These are phyloP conservation scores for Apus apus DNA, from an alignment of 2,113 vertebrate species.

Conservation along the genomic window DNA sequence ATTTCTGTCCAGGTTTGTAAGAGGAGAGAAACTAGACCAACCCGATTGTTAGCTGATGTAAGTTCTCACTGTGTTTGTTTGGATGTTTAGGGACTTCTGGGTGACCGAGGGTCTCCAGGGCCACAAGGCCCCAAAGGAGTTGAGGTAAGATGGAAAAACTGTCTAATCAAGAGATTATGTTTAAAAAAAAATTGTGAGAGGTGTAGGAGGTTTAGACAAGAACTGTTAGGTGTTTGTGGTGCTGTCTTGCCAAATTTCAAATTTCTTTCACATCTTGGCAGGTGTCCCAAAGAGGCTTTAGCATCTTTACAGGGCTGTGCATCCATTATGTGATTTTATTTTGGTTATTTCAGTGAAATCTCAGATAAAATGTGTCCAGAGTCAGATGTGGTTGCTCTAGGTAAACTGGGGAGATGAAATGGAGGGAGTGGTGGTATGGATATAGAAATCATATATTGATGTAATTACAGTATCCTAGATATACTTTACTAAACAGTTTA, in stretches of 20 bases:
- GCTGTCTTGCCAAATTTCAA: neutral
- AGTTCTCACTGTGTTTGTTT: conserved; percentile 2
- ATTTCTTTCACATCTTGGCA: neutral
- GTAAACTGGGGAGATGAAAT: neutral
- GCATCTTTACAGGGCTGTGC: neutral
- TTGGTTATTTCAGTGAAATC: neutral
- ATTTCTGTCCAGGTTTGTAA: neutral
- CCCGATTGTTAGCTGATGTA: neutral
- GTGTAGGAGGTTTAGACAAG: neutral
- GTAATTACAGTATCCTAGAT: neutral
- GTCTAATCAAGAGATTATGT: neutral
- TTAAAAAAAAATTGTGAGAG: neutral
- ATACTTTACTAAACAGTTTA: neutral
- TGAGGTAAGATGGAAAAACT: conserved; percentile 81
- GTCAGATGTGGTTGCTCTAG: neutral
- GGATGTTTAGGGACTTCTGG: conserved; percentile 85
- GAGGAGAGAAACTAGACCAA: neutral
- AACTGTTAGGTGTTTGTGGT: neutral
- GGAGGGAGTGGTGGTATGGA: neutral
- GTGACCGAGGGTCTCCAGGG: conserved; percentile 86
- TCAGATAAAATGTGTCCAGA: neutral
- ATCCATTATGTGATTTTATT: conserved; percentile 12
- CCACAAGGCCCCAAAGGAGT: conserved; percentile 88
- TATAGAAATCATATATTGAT: neutral
- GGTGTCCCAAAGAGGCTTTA: neutral